These are phyloP conservation scores for Nymphalis urticae DNA, from an alignment of 2,888 invertebrate genomes.

Conservation along the genomic window DNA sequence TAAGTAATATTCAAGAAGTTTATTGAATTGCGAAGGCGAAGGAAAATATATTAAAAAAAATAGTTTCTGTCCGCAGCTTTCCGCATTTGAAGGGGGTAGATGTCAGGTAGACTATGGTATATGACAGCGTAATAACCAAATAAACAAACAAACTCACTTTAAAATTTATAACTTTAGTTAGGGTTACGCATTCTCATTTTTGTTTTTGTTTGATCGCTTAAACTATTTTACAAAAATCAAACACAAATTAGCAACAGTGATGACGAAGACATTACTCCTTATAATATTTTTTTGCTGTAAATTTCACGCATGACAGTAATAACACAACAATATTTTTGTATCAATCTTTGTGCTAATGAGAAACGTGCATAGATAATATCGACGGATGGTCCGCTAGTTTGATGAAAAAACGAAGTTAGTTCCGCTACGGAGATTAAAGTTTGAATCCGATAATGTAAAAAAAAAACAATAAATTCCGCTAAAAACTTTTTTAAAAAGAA, in stretches of 20 bases:
- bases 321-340: slow-evolving; percentile 27
- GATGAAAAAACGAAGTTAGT: slow-evolving; percentile 51
- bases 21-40: too few species aligned
- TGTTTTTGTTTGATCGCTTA: background rate
- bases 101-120: too few species aligned
- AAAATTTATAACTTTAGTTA: too few species aligned
- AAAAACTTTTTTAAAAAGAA: slow-evolving; percentile 38
- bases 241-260: background rate
- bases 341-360: slow-evolving; percentile 39
- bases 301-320: slow-evolving; percentile 13
- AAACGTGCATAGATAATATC: slow-evolving; percentile 47
- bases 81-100: too few species aligned
- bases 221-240: background rate
- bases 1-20: background rate
- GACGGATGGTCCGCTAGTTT: slow-evolving; percentile 41
- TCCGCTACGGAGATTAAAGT: slow-evolving; percentile 50
- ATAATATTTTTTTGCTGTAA: background rate
- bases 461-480: slow-evolving; percentile 53
- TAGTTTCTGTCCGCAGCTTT: too few species aligned
- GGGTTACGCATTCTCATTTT: background rate
- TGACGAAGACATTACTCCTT: background rate
- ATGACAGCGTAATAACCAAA: too few species aligned
- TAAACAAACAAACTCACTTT: too few species aligned
- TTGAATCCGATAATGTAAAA: slow-evolving; percentile 44
- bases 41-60: too few species aligned